A percentile compares a stretch with the other conserved stretches of the same genome.
Conservation (phyloP, 2,888 invertebrate species). For the Cosmia pyralina region DNA sequence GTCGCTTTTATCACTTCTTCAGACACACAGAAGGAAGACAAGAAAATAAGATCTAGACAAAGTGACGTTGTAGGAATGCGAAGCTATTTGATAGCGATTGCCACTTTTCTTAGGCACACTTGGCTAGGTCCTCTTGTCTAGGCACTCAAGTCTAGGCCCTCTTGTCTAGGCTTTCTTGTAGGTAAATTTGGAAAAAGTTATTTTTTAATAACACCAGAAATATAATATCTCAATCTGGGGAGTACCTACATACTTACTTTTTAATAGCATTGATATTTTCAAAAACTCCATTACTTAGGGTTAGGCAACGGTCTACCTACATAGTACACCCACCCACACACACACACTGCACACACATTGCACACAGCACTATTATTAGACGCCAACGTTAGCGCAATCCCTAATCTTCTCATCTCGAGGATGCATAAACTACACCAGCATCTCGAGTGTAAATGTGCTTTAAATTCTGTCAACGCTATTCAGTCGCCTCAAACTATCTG, state of each 20-base stretch:
- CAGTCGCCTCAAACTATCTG: not conserved
- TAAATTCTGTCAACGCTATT: not conserved
- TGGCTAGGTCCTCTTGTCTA: too few relatives aligned
- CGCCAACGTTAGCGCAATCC: not conserved
- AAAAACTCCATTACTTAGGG: not conserved
- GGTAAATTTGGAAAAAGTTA: not conserved
- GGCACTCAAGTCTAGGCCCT: too few relatives aligned
- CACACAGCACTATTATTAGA: not conserved
- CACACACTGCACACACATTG: too few relatives aligned
- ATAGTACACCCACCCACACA: too few relatives aligned
- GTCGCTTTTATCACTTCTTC: not conserved
- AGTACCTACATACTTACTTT: not conserved
- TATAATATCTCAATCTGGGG: not conserved
- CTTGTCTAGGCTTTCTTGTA: not conserved
- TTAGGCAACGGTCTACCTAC: not conserved
- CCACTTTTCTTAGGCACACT: not conserved
- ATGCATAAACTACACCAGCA: not conserved
- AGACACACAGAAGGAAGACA: not conserved
- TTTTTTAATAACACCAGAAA: not conserved
- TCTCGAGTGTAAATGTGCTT: slow-evolving; percentile 1
- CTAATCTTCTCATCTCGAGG: not conserved
- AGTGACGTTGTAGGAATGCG: not conserved
- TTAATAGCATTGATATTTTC: not conserved
- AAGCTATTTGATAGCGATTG: not conserved
- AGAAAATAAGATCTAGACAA: not conserved